A percentile compares a stretch with the other conserved stretches of the same genome.
Evolutionary conservation across 2,797 vertebrate species (phyloP).

Genomic region (Oceanodroma leucorhoa): DNA sequence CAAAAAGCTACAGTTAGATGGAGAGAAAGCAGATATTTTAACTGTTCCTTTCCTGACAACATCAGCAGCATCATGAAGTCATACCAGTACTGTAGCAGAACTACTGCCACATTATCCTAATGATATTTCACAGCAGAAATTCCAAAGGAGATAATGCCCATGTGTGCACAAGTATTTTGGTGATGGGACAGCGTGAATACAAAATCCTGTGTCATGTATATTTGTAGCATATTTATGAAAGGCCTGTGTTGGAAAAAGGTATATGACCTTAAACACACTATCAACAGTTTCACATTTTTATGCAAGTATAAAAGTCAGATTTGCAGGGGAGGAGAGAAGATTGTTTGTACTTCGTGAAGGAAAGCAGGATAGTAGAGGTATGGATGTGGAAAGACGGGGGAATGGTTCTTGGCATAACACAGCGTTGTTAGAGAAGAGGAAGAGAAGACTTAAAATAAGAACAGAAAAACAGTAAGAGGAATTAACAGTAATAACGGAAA

Average conservation of each 20-base stretch:
- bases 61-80: background rate
- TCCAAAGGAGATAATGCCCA: accelerated
- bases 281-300: background rate
- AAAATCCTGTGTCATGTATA: background rate
- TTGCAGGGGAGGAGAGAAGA: background rate
- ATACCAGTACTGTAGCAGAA: background rate
- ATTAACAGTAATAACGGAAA: background rate
- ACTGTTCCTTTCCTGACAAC: background rate
- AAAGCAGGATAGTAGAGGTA: background rate
- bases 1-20: background rate
- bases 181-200: background rate
- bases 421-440: background rate
- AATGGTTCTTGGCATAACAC: background rate
- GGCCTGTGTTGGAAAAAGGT: background rate
- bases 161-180: background rate
- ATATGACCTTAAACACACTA: background rate
- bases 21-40: background rate
- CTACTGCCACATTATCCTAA: background rate
- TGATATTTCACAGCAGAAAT: background rate
- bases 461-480: background rate
- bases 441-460: background rate
- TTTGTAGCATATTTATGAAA: background rate
- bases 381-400: background rate
- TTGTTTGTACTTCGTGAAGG: background rate
- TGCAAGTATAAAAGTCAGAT: background rate